phyloP scores from a whole-genome alignment of 2,888 invertebrate genomes.

The Ommatoiulus sabulosus region DNA sequence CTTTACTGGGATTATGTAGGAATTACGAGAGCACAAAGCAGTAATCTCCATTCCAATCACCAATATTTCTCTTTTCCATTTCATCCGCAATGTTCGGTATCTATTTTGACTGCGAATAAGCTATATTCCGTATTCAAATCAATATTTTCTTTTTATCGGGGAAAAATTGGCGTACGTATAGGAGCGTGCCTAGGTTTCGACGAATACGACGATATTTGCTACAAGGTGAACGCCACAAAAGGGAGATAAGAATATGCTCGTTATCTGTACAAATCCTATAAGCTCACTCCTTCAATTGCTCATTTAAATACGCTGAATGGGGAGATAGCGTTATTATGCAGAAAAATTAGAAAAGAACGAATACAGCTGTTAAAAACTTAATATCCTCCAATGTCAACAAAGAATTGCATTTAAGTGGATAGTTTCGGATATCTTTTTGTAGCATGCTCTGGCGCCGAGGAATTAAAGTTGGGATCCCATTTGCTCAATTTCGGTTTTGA shows the following conservation, averaged over 20 bases:
- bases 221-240: conserved; percentile 4
- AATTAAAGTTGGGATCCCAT: background rate
- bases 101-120: background rate
- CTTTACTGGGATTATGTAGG: background rate
- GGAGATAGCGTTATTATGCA: background rate
- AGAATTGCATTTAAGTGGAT: conserved; percentile 1
- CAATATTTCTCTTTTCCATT: background rate
- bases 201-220: background rate
- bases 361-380: conserved; percentile 37
- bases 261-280: conserved; percentile 4
- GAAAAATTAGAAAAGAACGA: background rate
- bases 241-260: background rate
- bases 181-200: background rate
- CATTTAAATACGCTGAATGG: conserved; percentile 34
- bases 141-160: background rate
- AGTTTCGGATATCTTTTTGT: background rate
- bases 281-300: background rate
- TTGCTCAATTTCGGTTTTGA: background rate
- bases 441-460: background rate
- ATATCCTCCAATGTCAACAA: conserved; percentile 2
- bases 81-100: background rate
- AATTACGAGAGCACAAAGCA: background rate
- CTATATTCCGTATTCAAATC: background rate
- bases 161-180: background rate
- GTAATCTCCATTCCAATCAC: background rate